Evolutionary conservation across 2,797 vertebrate genomes (phyloP).

Genomic region (Enteromius radiatus): DNA sequence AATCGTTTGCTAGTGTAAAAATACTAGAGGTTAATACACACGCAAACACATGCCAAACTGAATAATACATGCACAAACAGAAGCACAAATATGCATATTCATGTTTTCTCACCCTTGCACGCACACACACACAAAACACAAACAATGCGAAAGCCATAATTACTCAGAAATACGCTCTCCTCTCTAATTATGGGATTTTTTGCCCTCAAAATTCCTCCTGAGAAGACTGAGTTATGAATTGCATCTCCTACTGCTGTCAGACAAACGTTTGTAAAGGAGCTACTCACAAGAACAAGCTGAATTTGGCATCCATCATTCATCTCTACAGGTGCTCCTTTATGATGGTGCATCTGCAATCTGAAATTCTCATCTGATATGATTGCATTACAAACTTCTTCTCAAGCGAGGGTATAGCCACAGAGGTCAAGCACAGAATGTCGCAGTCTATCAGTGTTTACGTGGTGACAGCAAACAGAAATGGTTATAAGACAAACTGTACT

Average conservation of each 20-base stretch:
- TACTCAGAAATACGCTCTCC: not conserved
- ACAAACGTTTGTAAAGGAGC: not conserved
- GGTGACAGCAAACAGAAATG: constrained; percentile 50
- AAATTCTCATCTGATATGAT: constrained; percentile 1
- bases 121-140: not conserved
- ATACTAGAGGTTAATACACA: constrained; percentile 1
- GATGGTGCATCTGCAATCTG: not conserved
- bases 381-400: constrained; percentile 17
- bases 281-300: constrained; percentile 7
- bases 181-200: not conserved
- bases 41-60: not conserved
- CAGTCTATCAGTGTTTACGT: constrained; percentile 10
- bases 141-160: not conserved
- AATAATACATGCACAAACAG: not conserved
- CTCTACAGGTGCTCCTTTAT: constrained; percentile 15
- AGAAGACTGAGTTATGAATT: not conserved
- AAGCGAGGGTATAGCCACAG: constrained; percentile 10
- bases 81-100: not conserved
- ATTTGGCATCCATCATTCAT: not conserved
- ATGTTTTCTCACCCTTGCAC: not conserved
- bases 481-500: constrained; percentile 55
- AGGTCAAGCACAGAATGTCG: constrained; percentile 33
- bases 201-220: not conserved
- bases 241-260: not conserved
- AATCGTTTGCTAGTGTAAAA: constrained; percentile 7